Evolutionary conservation across 1,140 invertebrate species (phyloP).

Genomic region (Triops longicaudatus): DNA sequence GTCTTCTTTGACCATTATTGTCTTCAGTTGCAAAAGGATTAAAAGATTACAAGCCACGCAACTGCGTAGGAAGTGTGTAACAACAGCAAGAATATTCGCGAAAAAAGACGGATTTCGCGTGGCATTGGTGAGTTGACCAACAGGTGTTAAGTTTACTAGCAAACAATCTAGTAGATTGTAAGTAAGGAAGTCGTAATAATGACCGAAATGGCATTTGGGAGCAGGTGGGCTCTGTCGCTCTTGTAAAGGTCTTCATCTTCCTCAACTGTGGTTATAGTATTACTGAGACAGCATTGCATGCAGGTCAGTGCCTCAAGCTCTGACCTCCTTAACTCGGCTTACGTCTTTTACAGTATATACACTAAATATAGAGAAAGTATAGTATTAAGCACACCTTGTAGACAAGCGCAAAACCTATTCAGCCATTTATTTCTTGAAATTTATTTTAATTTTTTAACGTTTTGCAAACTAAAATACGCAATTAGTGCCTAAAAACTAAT

Average conservation of each 20-base stretch:
- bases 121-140: not conserved
- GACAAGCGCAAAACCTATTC: too few species aligned
- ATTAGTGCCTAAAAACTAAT: too few species aligned
- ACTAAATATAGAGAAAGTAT: not conserved
- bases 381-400: not conserved
- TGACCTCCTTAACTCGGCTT: not conserved
- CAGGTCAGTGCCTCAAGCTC: constrained; percentile 9
- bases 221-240: not conserved
- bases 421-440: too few species aligned
- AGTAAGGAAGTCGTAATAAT: not conserved
- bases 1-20: not conserved
- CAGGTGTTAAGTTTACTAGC: not conserved
- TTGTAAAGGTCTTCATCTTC: not conserved
- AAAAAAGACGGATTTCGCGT: not conserved
- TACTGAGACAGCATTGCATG: not conserved
- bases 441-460: too few species aligned
- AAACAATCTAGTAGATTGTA: not conserved
- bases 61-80: too few species aligned
- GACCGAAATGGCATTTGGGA: not conserved
- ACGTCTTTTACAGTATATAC: not conserved
- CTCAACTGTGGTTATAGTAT: not conserved
- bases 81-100: too few species aligned
- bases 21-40: too few species aligned
- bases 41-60: too few species aligned
- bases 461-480: too few species aligned